Percentiles rank a stretch among this genome's conserved stretches.
phyloP scores from a whole-genome alignment of 2,113 vertebrate species.

The Triplophysa siluroides region DNA sequence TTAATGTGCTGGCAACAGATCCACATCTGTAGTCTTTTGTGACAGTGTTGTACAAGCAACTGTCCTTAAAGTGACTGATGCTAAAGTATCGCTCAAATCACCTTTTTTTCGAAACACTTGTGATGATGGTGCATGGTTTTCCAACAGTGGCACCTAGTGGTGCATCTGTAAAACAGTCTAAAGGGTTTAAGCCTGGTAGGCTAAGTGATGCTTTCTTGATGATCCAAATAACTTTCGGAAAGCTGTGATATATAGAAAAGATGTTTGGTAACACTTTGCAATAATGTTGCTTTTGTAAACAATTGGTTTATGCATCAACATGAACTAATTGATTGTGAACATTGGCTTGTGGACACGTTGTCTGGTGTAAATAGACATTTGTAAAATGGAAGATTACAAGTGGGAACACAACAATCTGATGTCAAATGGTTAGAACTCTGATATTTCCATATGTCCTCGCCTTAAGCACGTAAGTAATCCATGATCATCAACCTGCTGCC shows the following conservation, averaged over 20 bases:
- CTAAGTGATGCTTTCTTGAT: not conserved
- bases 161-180: not conserved
- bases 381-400: not conserved
- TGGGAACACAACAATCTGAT: no score
- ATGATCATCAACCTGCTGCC: conserved; percentile 71
- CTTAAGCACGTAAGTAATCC: conserved; percentile 73
- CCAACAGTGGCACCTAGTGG: conserved; percentile 45
- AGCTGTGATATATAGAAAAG: not conserved
- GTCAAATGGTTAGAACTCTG: not conserved
- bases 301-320: no score
- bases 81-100: not conserved
- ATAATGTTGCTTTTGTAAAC: no score
- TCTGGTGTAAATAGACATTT: not conserved
- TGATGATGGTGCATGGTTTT: not conserved
- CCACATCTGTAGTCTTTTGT: conserved; percentile 36
- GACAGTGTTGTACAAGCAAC: conserved; percentile 16
- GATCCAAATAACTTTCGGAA: not conserved
- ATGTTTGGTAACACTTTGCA: not conserved
- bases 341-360: not conserved
- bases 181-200: not conserved
- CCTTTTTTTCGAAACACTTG: not conserved
- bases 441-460: conserved; percentile 69
- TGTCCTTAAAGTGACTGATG: conserved; percentile 15
- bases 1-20: conserved; percentile 19
- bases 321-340: not conserved